Percentiles rank a stretch among this genome's conserved stretches.
Conservation (phyloP, 2,888 invertebrate species). For the Phoenoteleia sp. region DNA sequence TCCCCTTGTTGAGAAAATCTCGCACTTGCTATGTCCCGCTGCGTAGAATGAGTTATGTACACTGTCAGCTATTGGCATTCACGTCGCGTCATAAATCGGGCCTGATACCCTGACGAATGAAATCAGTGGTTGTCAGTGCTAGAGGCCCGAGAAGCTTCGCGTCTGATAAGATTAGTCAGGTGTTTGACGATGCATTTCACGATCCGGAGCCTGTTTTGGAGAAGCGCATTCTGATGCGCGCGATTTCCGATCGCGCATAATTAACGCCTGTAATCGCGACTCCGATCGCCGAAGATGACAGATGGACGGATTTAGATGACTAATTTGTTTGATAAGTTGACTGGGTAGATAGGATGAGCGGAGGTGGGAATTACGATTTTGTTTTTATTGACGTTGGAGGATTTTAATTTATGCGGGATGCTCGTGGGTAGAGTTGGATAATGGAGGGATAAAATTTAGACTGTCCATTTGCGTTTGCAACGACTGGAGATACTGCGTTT, state of each 20-base stretch:
- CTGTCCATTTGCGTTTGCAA: too few relatives aligned
- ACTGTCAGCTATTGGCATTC: constrained; percentile 79
- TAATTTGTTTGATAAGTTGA: constrained; percentile 24
- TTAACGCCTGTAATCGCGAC: constrained; percentile 36
- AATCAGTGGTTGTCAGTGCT: constrained; percentile 81
- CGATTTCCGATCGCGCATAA: constrained; percentile 44
- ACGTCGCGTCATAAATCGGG: constrained; percentile 82
- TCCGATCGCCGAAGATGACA: constrained; percentile 41
- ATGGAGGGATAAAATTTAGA: not conserved
- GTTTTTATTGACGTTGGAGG: not conserved
- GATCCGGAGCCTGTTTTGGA: constrained; percentile 24
- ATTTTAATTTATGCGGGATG: constrained; percentile 12
- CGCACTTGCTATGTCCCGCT: constrained; percentile 59
- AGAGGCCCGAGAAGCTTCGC: constrained; percentile 39
- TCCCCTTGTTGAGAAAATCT: constrained; percentile 53
- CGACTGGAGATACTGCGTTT: too few relatives aligned
- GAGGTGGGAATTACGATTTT: not conserved
- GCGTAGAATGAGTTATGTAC: constrained; percentile 78
- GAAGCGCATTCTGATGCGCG: constrained; percentile 19
- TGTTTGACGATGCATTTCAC: constrained; percentile 43
- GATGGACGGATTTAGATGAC: constrained; percentile 32
- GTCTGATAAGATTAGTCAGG: constrained; percentile 59
- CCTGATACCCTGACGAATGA: constrained; percentile 81
- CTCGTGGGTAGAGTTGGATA: constrained; percentile 17
- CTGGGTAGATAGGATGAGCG: constrained; percentile 14